phyloP scores from a whole-genome alignment of 2,797 vertebrate genomes.

The Crocidura indochinensis region DNA sequence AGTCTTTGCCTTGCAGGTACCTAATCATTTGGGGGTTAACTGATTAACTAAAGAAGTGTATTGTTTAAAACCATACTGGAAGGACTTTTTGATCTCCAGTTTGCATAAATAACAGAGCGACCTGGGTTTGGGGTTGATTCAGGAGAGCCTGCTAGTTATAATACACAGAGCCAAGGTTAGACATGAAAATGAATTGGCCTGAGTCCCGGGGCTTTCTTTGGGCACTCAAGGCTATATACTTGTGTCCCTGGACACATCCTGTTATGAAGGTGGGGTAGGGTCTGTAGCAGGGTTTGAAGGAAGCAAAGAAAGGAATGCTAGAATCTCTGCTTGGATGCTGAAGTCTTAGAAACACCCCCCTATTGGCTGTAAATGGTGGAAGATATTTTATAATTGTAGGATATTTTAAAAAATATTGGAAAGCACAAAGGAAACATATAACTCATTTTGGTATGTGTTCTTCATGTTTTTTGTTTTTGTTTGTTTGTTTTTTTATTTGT shows the following conservation, averaged over 20 bases:
- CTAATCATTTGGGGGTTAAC: conserved; percentile 34
- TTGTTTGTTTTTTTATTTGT: no score
- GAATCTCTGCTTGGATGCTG: not conserved
- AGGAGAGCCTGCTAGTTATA: not conserved
- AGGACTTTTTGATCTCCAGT: not conserved
- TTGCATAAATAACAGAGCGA: not conserved
- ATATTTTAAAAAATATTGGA: conserved; percentile 45
- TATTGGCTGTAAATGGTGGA: not conserved
- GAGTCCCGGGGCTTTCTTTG: conserved; percentile 12
- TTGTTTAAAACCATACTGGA: conserved; percentile 2
- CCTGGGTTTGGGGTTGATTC: conserved; percentile 8
- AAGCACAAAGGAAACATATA: not conserved
- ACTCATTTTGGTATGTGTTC: conserved; percentile 7
- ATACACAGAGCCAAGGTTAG: not conserved
- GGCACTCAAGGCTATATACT: not conserved
- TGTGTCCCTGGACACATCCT: not conserved
- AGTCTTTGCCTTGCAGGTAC: not conserved
- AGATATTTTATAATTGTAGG: not conserved
- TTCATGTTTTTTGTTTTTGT: not conserved
- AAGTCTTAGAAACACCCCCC: conserved; percentile 26
- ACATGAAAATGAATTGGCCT: conserved; percentile 1
- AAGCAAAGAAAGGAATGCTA: not conserved
- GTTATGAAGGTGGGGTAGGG: not conserved
- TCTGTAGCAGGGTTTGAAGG: not conserved
- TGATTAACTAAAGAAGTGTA: not conserved